Base-by-base conservation (phyloP, 1,140 invertebrate species). In the Scaptomyza pallida region DNA sequence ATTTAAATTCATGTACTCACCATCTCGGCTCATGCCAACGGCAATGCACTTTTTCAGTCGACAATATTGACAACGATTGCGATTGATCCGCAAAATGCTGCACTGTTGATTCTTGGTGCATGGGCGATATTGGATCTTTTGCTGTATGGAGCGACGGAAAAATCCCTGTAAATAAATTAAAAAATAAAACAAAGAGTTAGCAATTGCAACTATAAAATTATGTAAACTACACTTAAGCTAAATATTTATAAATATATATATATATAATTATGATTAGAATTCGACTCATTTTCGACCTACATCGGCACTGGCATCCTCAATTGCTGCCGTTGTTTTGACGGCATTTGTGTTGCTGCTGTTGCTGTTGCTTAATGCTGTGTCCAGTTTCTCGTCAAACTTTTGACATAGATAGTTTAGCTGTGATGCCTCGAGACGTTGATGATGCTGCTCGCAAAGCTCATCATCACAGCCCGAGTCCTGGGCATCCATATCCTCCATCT, bases 91-190 rank as follows among this genome's bases (percentile, higher is more conserved):
- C 57, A 99, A 94, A 81, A 99, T 99, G 92, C 97, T 96, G 93
- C 98, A 99, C 94, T 99, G 97, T 92, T 99, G 98, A 92, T 98
- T 98, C 93, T 99, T 98, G 88, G 97, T 98, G 93, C 98, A 99
- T 30, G 98, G 97, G 80, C 98, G 94, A 93, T 99, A 99, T 92
- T 98, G 97, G 72, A 99, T 99, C 93, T 99, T 99, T 93, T 99
- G 98, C 93, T 99, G 98, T 91, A 99, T 99, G 93, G 97, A 96
- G 83, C 96, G 94, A 60, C 96, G 93, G 93, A 97, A 97, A 93
- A 96, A 96, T 78, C 96, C 96, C 96, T 96, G 95, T 65, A 91
- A 88, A 1, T 41, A 23, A 30, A 6, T 12, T 3, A n/a, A 37
- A 19, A 62, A 13, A 17, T 5, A 26, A n/a, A n/a, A 48, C 0